Evolutionary conservation across 2,888 invertebrate species (phyloP), one percentile per base, ranked within the genome.

Genomic region (Nomada lathburiana): DNA sequence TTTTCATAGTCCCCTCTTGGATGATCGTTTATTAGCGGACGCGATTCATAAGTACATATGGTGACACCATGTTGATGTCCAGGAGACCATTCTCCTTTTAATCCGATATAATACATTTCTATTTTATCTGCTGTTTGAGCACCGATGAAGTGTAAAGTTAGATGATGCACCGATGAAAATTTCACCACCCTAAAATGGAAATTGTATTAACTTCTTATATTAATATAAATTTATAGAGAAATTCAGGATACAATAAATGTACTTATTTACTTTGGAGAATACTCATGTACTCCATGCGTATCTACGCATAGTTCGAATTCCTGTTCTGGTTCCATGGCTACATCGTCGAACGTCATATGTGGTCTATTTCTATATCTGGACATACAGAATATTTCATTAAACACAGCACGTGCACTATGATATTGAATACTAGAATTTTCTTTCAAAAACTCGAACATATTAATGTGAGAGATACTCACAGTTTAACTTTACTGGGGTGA

Each of bases 331-430:
- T 95, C 95, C 69, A 94, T 94, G 13, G 94, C 91, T 2, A 95
- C 96, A 94, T 99, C 98, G 95, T 99, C 99, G 94, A 99, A 99
- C 29, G 98, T 97, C 98, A 99, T 98, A 89, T 96, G 96, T 2
- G 98, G 98, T 80, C 97, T 96, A 94, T 99, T 99, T 94, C 99
- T 99, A 94, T 96, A 99, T 87, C 99, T 98, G 60, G 16, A 76
- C 20, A 7, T 0, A 13, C 16, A 55, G 59, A 62, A 20, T 55
- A 60, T 59, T 44, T 52, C 10, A n/a, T n/a, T 52, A 18, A n/a
- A 64, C 23, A 53, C 7, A 47, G 29, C 13, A 7, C n/a, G 47
- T 13, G 1, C 3, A 70, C 57, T 23, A 70, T 18, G 73, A 29
- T 36, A 29, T 18, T 44, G 10, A 18, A 53, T 16, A 20, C 1